A percentile compares a stretch with the other conserved stretches of the same genome.
Evolutionary conservation across 2,888 invertebrate genomes (phyloP).

Genomic region (Agonopterix heracliana): DNA sequence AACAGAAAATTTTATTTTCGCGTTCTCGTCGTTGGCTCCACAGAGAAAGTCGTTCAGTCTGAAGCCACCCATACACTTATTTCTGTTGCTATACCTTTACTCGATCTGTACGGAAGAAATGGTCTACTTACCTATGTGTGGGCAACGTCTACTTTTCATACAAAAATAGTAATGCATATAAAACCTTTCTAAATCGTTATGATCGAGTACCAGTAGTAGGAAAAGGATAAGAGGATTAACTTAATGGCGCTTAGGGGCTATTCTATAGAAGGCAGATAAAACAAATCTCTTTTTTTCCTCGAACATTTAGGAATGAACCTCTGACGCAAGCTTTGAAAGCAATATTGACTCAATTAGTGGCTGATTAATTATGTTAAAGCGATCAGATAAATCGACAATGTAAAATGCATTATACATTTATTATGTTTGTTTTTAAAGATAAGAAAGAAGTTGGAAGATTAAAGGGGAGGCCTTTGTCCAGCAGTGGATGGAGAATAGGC

Average conservation of each 20-base stretch:
- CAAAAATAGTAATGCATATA: too few relatives aligned
- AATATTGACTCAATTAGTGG: constrained; percentile 31
- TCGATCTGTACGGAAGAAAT: too few relatives aligned
- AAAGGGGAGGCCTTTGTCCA: too few relatives aligned
- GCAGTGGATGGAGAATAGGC: not conserved
- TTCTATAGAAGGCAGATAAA: constrained; percentile 52
- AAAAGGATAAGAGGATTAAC: constrained; percentile 37
- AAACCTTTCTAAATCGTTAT: too few relatives aligned
- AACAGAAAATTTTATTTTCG: too few relatives aligned
- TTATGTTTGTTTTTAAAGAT: not conserved
- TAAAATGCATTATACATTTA: not conserved
- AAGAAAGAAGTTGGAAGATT: too few relatives aligned
- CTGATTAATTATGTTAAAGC: constrained; percentile 11
- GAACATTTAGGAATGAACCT: constrained; percentile 34
- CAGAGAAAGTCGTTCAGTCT: too few relatives aligned
- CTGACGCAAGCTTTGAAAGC: constrained; percentile 15
- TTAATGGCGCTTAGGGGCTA: constrained; percentile 58
- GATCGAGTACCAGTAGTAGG: constrained; percentile 4
- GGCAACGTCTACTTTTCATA: too few relatives aligned
- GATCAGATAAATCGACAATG: not conserved
- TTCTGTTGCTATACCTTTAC: too few relatives aligned
- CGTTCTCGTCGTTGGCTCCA: too few relatives aligned
- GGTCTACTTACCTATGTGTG: too few relatives aligned
- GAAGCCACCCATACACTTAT: too few relatives aligned
- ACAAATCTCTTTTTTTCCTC: constrained; percentile 40